Base-by-base conservation (phyloP, 53 echinoderm and acorn worm species). In the Paelopatides confundens region DNA sequence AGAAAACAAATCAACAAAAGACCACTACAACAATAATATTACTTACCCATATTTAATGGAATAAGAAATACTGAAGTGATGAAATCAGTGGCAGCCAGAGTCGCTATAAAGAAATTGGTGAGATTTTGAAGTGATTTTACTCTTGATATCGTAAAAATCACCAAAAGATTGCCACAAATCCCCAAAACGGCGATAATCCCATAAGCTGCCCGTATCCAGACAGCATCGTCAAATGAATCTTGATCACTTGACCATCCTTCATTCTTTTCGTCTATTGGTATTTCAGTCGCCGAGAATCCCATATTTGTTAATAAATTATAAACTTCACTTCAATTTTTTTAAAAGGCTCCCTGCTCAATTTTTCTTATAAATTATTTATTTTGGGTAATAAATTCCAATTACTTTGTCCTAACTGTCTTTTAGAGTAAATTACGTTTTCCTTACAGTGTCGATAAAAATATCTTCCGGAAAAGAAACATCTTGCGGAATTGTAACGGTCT, bases 21-120 rank as follows among this genome's bases (percentile, higher is more conserved):
- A n/a, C n/a, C n/a, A n/a, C n/a, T n/a, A n/a, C n/a, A n/a, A n/a
- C n/a, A n/a, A n/a, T n/a, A n/a, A n/a, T n/a, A n/a, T n/a, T 38
- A 87, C 94, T 92, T 63, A 96, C 96, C 96, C 29, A 96, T 89
- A 86, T 96, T 95, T 9, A 96, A 71, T 34, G 96, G 96, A 18
- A 96, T 94, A 28, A 96, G 90, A 76, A 96, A 96, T n/a, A 96
- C 91, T 3, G 96, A 95, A 9, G 93, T 93, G 71, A 96, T 90
- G 88, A 94, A 91, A 66, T 96, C 96, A 26, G 93, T 89, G 6
- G 67, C 91, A 30, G 95, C 91, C 90, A 96, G 74, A 62, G 93
- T 91, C 6, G 94, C 96, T 69, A 96, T 96, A 90, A 96, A 96
- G 85, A 94, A 89, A 82, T 95, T 94, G 54, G 96, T 96, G 7